Percentiles rank a stretch among this genome's conserved stretches.
These are phyloP conservation scores for Drosophila paranaensis DNA, from an alignment of 2,888 invertebrate species.

Conservation along the genomic window DNA sequence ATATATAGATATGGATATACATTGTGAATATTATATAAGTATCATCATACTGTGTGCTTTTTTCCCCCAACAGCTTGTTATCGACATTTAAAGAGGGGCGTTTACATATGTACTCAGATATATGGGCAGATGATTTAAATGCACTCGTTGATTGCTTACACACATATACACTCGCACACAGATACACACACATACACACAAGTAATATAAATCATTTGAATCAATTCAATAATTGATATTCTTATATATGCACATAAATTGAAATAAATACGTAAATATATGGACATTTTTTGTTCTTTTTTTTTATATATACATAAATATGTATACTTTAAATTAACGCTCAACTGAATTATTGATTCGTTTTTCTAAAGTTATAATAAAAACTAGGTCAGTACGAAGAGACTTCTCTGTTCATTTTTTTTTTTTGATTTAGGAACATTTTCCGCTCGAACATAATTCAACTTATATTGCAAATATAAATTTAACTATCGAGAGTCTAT, in stretches of 20 bases:
- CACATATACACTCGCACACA: neutral
- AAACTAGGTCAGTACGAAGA: neutral
- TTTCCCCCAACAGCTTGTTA: constrained; percentile 17
- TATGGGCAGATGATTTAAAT: constrained; percentile 37
- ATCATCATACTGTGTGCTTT: constrained; percentile 11
- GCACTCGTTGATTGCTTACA: constrained; percentile 26
- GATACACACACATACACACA: neutral
- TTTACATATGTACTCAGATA: constrained; percentile 29
- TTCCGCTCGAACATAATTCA: too few relatives aligned
- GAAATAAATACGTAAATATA: constrained; percentile 20
- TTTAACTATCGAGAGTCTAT: too few relatives aligned
- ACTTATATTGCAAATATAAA: too few relatives aligned
- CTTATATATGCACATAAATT: constrained; percentile 23
- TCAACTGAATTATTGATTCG: constrained; percentile 9
- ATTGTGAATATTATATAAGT: constrained; percentile 21
- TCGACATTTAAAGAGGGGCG: constrained; percentile 45
- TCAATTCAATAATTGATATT: constrained; percentile 40
- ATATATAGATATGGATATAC: neutral
- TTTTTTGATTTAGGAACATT: too few relatives aligned
- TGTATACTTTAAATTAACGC: constrained; percentile 7
- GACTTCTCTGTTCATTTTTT: too few relatives aligned
- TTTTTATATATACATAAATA: too few relatives aligned
- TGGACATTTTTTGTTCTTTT: neutral
- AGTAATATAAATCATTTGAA: constrained; percentile 14
- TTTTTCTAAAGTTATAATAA: neutral